Evolutionary conservation across 1,140 invertebrate species (phyloP).

Genomic region (Carcinoscorpius rotundicauda): DNA sequence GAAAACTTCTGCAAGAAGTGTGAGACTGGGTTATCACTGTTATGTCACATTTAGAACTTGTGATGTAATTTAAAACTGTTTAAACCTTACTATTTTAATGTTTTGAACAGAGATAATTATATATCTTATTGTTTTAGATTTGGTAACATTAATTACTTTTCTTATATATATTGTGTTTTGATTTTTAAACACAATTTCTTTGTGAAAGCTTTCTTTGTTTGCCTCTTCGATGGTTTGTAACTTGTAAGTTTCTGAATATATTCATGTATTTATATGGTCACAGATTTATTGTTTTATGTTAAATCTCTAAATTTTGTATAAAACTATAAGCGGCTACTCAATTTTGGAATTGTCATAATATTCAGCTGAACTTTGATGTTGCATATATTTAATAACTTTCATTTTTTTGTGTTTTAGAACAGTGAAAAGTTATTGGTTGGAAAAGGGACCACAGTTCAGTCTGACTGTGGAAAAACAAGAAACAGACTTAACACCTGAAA

Average conservation of each 20-base stretch:
- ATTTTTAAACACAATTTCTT: neutral
- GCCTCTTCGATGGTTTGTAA: too few species aligned
- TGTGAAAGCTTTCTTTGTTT: too few species aligned
- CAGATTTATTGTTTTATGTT: too few species aligned
- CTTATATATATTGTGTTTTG: constrained; percentile 11
- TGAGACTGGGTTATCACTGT: constrained; percentile 28
- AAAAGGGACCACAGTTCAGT: constrained; percentile 71
- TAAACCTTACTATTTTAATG: too few species aligned
- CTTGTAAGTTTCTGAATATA: too few species aligned
- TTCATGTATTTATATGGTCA: too few species aligned
- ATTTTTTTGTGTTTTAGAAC: constrained; percentile 35
- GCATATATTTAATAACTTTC: constrained; percentile 7
- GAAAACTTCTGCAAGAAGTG: constrained; percentile 84
- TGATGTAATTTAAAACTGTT: too few species aligned
- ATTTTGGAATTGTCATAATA: too few species aligned
- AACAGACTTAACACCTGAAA: constrained; percentile 88
- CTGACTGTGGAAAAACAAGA: constrained; percentile 73
- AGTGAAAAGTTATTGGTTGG: constrained; percentile 60
- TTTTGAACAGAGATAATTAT: too few species aligned
- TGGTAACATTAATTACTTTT: constrained; percentile 7
- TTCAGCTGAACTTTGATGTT: too few species aligned
- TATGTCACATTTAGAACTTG: constrained; percentile 2
- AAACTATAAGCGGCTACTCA: too few species aligned
- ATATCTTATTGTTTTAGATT: neutral
- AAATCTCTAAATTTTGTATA: too few species aligned